Conservation (phyloP, 2,888 invertebrate species). For the Caenorhabditis uteleia region DNA sequence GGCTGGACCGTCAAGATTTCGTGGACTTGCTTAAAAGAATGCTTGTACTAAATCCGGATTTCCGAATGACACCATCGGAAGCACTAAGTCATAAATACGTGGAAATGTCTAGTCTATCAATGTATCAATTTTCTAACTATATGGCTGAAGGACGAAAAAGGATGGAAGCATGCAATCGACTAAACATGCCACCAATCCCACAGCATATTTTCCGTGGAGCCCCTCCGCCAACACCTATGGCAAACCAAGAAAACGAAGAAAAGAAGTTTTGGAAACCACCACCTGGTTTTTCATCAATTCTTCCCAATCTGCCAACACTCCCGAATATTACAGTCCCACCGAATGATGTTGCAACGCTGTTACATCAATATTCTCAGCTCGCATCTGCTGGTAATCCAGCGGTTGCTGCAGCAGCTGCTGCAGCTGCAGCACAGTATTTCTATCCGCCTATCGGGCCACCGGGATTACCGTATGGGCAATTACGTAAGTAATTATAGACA, state of each 20-base stretch:
- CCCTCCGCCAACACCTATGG: constrained; percentile 35
- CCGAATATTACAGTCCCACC: constrained; percentile 17
- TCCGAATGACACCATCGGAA: constrained; percentile 83
- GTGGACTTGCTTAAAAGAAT: constrained; percentile 96
- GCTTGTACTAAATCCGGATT: constrained; percentile 96
- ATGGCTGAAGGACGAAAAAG: constrained; percentile 42
- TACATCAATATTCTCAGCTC: constrained; percentile 42
- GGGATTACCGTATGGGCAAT: constrained; percentile 60
- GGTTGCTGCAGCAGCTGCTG: constrained; percentile 29
- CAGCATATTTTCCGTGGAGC: constrained; percentile 30
- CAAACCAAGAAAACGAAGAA: constrained; percentile 12
- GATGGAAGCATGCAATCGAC: constrained; percentile 60
- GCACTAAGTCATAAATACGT: constrained; percentile 67
- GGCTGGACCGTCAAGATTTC: constrained; percentile 94
- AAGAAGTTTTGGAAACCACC: neutral
- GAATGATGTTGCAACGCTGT: constrained; percentile 33
- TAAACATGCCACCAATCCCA: constrained; percentile 2
- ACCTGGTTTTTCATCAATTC: constrained; percentile 3
- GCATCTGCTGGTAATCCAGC: constrained; percentile 32
- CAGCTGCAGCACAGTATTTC: constrained; percentile 60
- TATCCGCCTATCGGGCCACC: constrained; percentile 58
- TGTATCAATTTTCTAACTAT: constrained; percentile 36
- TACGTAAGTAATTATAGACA: too few species aligned
- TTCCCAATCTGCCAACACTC: constrained; percentile 15
- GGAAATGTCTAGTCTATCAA: constrained; percentile 60